Percentiles rank a stretch among this genome's conserved stretches.
phyloP scores from a whole-genome alignment of 1,140 invertebrate species.

The Helicorthomorpha holstii region DNA sequence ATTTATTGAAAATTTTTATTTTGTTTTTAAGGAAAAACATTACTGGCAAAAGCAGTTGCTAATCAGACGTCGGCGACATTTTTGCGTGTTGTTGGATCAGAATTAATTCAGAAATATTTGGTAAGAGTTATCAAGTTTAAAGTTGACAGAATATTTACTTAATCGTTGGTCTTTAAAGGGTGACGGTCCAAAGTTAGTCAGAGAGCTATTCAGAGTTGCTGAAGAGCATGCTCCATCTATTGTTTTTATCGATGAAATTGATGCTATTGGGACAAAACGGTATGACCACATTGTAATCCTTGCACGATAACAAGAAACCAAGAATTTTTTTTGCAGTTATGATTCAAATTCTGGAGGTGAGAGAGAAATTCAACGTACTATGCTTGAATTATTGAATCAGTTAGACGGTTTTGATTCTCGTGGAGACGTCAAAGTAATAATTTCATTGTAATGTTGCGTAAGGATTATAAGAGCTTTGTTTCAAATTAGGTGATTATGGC shows the following conservation, averaged over 20 bases:
- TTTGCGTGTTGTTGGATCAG: slow-evolving; percentile 92
- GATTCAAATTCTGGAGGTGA: slow-evolving; percentile 99
- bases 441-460: not conserved
- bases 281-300: slow-evolving; percentile 14
- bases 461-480: not conserved
- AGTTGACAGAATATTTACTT: not conserved
- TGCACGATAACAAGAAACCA: not conserved
- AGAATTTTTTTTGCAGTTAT: slow-evolving; percentile 36
- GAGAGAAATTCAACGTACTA: slow-evolving; percentile 97
- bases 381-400: slow-evolving; percentile 98
- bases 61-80: slow-evolving; percentile 99
- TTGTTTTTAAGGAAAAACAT: slow-evolving; percentile 55
- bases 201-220: slow-evolving; percentile 93
- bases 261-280: slow-evolving; percentile 97
- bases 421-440: slow-evolving; percentile 68
- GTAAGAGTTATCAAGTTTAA: slow-evolving; percentile 32
- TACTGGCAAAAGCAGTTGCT: slow-evolving; percentile 96
- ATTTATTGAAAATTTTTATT: not conserved
- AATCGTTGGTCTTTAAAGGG: slow-evolving; percentile 37
- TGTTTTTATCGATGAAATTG: slow-evolving; percentile 99
- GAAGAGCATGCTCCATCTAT: slow-evolving; percentile 99
- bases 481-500: slow-evolving; percentile 84
- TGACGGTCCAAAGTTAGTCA: slow-evolving; percentile 95
- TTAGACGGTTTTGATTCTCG: slow-evolving; percentile 95
- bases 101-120: slow-evolving; percentile 98